These are phyloP conservation scores for Psilopsiagon aymara DNA, from an alignment of 2,113 vertebrate species.

Conservation along the genomic window DNA sequence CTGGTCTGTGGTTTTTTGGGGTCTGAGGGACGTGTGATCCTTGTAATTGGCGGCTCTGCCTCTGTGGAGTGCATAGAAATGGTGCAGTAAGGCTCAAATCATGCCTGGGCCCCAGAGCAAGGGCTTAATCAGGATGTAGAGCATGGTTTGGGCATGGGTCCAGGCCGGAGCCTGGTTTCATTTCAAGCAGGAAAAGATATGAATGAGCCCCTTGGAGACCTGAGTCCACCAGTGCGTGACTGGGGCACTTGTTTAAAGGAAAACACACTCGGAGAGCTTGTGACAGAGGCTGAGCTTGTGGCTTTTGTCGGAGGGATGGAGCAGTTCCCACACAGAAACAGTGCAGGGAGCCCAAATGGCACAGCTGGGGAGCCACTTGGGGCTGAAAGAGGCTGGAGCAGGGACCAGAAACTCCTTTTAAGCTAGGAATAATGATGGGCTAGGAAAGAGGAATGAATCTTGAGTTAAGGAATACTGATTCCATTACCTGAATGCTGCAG, in stretches of 20 bases:
- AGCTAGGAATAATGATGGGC: neutral
- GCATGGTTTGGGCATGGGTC: neutral
- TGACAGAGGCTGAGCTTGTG: neutral
- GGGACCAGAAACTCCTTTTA: neutral
- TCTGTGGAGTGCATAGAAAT: neutral
- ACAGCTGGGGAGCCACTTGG: rapidly evolving
- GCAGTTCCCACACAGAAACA: neutral
- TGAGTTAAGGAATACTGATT: neutral
- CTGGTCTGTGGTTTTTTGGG: neutral
- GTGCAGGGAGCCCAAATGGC: neutral
- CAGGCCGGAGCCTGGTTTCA: neutral
- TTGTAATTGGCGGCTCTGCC: neutral
- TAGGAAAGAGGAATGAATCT: neutral
- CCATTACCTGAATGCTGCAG: neutral
- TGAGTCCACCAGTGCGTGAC: neutral
- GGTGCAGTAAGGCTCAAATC: neutral
- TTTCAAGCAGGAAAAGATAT: neutral
- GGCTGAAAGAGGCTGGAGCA: neutral
- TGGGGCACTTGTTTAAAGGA: neutral
- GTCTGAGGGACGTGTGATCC: neutral
- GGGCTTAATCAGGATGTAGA: neutral
- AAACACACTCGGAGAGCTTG: neutral
- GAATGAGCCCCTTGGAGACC: neutral
- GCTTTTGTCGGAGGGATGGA: neutral
- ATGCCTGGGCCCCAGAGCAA: neutral